Evolutionary conservation across 2,888 invertebrate species (phyloP).

Genomic region (Eumacrocentrus americanus): DNA sequence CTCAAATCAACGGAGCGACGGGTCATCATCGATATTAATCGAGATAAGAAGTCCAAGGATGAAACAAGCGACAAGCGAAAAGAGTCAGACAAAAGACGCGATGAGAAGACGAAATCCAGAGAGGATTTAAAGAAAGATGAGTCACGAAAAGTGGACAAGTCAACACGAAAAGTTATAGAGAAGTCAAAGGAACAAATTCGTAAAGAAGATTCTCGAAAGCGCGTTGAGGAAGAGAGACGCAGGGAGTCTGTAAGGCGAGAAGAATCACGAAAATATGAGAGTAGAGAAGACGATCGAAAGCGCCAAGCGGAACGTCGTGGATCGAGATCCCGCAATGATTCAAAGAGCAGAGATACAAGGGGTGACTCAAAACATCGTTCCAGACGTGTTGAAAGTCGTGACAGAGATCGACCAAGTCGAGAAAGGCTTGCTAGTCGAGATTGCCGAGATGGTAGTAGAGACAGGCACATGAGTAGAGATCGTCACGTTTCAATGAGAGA

Average conservation of each 20-base stretch:
- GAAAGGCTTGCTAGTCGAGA: slow-evolving; percentile 36
- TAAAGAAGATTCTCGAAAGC: slow-evolving; percentile 57
- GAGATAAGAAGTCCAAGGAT: slow-evolving; percentile 46
- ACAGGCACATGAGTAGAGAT: slow-evolving; percentile 43
- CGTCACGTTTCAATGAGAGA: slow-evolving; percentile 58
- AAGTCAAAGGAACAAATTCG: slow-evolving; percentile 54
- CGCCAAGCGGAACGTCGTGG: slow-evolving; percentile 46
- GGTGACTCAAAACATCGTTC: slow-evolving; percentile 36
- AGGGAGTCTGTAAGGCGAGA: slow-evolving; percentile 58
- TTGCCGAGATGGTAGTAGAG: slow-evolving; percentile 41
- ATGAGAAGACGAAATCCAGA: slow-evolving; percentile 48
- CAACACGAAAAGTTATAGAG: slow-evolving; percentile 50
- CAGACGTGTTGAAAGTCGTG: slow-evolving; percentile 36
- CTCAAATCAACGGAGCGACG: slow-evolving; percentile 53
- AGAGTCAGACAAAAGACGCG: slow-evolving; percentile 50
- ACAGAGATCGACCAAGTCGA: slow-evolving; percentile 32
- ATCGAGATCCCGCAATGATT: slow-evolving; percentile 45
- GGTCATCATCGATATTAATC: slow-evolving; percentile 56
- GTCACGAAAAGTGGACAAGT: slow-evolving; percentile 61
- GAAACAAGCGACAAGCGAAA: slow-evolving; percentile 50
- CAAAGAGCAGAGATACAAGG: slow-evolving; percentile 41
- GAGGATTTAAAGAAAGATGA: slow-evolving; percentile 48
- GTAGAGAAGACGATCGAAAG: slow-evolving; percentile 50
- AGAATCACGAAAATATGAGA: slow-evolving; percentile 47
- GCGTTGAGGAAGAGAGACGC: slow-evolving; percentile 57